Base-by-base conservation (phyloP, 2,797 vertebrate species). In the Brachymystax lenok region DNA sequence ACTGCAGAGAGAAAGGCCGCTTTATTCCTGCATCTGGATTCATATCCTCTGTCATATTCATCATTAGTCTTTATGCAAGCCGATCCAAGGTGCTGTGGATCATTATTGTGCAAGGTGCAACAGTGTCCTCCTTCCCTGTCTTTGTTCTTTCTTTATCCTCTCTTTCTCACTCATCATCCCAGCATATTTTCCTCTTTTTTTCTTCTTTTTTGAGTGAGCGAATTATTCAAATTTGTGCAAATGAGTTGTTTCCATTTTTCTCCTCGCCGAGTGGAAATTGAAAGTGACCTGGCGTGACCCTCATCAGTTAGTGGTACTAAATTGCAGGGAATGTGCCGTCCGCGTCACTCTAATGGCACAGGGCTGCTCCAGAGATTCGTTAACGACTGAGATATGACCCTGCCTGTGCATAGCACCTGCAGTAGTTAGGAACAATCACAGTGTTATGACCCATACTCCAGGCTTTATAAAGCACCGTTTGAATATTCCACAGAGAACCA, bases 161-260 rank as follows among this genome's bases (percentile, higher is more conserved):
- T 64, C 50, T 59, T 61, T 71, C 70, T 63, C 74, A 52, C 76
- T 84, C 82, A 83, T 68, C 80, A 35, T 16, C 21, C 77, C 40
- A 61, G 24, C 86, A 79, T 76, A 76, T 87, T 85, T 87, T 82
- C 88, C 85, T 87, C 75, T 89, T 85, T 83, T 89, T 86, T 83
- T 61, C 76, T 14, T 13, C 71, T 51, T 83, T 80, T 87, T 86
- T 83, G 81, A 85, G 46, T 81, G 87, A 91, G 91, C 92, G 95
- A 97, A 98, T 99, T 99, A 99, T 99, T 99, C 96, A 99, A 97
- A 99, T 99, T 96, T 99, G 97, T 99, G 97, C 97, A 99, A 98
- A 99, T 99, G 96, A 98, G 93, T 97, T 95, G 94, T 96, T 97
- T 99, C 97, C 96, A 97, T 97, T 98, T 98, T 97, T 90, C 93